These are phyloP conservation scores for Myiothlypis coronata DNA, from an alignment of 2,797 vertebrate species.

Conservation along the genomic window DNA sequence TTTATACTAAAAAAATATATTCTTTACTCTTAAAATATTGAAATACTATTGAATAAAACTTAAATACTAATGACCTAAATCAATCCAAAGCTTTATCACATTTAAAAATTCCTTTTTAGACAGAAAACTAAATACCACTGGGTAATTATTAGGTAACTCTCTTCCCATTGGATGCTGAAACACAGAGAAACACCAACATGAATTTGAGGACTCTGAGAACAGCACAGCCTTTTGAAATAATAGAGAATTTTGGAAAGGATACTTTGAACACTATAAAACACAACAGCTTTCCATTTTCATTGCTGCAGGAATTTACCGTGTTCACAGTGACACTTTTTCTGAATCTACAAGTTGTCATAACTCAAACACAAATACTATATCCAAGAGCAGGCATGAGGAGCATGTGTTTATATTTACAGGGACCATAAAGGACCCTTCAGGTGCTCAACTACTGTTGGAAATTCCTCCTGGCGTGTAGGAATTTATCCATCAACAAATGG, in stretches of 20 bases:
- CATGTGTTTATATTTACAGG: neutral
- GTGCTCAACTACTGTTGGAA: neutral
- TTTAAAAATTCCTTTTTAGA: neutral
- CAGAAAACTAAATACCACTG: neutral
- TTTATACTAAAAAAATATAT: neutral
- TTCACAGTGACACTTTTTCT: neutral
- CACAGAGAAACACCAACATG: accelerated
- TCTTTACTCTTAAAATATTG: neutral
- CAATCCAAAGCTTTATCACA: neutral
- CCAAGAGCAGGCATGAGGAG: neutral
- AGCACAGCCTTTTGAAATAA: neutral
- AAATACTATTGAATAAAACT: neutral
- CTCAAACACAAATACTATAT: neutral
- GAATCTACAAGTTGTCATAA: neutral
- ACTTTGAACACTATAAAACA: neutral
- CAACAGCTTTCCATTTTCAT: neutral
- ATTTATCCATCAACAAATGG: neutral
- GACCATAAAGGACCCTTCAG: neutral
- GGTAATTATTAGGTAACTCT: neutral
- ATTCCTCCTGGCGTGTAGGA: neutral
- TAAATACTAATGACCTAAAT: neutral
- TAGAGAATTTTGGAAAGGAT: neutral
- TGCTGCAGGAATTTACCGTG: neutral
- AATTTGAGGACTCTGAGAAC: neutral
- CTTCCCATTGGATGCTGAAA: neutral